Percentiles rank a stretch among this genome's conserved stretches.
Evolutionary conservation across 2,888 invertebrate species (phyloP).

Genomic region (Phyto melanocephala): DNA sequence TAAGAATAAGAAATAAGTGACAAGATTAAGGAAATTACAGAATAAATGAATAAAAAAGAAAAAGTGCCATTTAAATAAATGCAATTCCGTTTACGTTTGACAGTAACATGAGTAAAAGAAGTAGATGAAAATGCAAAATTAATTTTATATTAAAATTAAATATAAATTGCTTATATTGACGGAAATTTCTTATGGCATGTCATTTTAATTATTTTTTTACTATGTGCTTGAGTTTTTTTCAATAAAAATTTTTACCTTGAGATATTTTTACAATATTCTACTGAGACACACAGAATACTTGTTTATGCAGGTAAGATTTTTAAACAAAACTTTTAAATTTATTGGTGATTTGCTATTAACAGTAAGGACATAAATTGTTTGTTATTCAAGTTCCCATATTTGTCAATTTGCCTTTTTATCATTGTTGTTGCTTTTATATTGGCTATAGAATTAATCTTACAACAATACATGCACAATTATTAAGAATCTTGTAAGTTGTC

Average conservation of each 20-base stretch:
- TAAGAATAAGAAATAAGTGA: constrained; percentile 45
- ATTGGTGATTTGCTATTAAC: not conserved
- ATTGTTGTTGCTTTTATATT: not conserved
- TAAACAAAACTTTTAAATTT: not conserved
- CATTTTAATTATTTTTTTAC: not conserved
- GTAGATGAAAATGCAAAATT: constrained; percentile 23
- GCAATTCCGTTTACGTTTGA: constrained; percentile 56
- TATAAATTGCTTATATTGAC: constrained; percentile 18
- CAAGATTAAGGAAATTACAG: constrained; percentile 51
- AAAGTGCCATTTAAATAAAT: constrained; percentile 37
- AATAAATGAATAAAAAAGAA: not conserved
- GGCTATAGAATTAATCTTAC: constrained; percentile 9
- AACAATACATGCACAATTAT: constrained; percentile 12
- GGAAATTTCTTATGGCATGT: not conserved
- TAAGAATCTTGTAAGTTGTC: constrained; percentile 27
- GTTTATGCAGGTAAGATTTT: not conserved
- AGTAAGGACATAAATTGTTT: not conserved
- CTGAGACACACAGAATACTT: not conserved
- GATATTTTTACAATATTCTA: too few species aligned
- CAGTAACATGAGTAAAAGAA: constrained; percentile 41
- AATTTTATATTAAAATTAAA: constrained; percentile 37
- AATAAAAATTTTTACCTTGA: not conserved
- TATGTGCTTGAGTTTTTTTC: not conserved
- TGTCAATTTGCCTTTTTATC: not conserved
- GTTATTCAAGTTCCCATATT: not conserved